These are phyloP conservation scores for Tuta absoluta DNA, from an alignment of 2,888 invertebrate species.

Conservation along the genomic window DNA sequence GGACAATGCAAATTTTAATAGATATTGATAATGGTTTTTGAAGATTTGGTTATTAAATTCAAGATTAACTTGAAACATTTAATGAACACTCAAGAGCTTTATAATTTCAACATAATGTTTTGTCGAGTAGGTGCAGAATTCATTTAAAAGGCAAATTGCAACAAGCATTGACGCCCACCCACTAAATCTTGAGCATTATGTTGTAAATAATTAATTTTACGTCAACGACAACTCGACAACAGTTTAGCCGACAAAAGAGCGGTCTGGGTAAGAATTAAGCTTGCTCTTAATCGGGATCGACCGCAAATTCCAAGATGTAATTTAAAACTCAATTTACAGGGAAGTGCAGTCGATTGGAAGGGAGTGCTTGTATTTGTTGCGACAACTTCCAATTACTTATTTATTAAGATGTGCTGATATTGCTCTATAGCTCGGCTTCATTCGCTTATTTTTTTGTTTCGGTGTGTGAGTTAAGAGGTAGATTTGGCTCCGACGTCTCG, in stretches of 20 bases:
- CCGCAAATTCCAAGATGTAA: conserved; percentile 24
- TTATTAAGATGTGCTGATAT: too few species aligned
- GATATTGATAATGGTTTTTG: too few species aligned
- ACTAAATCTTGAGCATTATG: conserved; percentile 17
- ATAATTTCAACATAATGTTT: not conserved
- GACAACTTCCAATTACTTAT: not conserved
- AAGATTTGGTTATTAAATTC: not conserved
- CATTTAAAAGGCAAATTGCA: conserved; percentile 19
- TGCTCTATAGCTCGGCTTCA: too few species aligned
- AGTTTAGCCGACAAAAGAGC: conserved; percentile 14
- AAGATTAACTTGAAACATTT: not conserved
- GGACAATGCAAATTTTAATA: too few species aligned
- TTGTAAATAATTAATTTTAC: conserved; percentile 22
- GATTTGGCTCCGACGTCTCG: too few species aligned
- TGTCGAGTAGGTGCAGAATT: conserved; percentile 9
- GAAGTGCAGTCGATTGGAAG: conserved; percentile 2
- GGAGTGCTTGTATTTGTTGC: not conserved
- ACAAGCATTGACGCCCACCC: conserved; percentile 8
- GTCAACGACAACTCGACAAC: conserved; percentile 10
- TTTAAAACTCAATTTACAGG: conserved; percentile 24
- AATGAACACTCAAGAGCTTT: not conserved
- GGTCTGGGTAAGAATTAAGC: conserved; percentile 41
- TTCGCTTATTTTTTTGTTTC: too few species aligned
- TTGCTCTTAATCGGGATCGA: conserved; percentile 48
- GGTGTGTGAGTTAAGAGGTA: too few species aligned